Conservation (phyloP, 2,888 invertebrate genomes). For the Cephonodes hylas region DNA sequence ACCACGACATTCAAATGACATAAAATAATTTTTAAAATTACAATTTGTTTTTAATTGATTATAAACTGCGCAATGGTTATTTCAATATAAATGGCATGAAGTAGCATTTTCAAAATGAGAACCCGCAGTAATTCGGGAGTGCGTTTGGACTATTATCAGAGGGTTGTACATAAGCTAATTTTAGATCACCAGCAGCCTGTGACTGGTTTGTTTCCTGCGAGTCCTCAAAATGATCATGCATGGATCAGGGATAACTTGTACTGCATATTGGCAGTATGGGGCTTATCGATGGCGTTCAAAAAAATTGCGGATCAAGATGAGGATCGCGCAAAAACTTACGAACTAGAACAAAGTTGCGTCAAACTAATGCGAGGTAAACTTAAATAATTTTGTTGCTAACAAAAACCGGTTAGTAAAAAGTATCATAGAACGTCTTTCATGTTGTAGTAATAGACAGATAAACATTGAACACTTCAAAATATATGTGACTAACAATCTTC, state of each 20-base stretch:
- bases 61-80: neutral
- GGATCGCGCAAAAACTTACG: constrained; percentile 98
- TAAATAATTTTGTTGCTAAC: neutral
- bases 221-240: constrained; percentile 92
- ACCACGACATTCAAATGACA: constrained; percentile 72
- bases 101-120: constrained; percentile 81
- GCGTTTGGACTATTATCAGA: constrained; percentile 97
- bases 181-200: constrained; percentile 97
- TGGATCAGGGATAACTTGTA: constrained; percentile 99
- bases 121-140: constrained; percentile 95
- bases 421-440: too few species aligned
- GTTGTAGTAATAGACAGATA: too few species aligned
- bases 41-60: constrained; percentile 2
- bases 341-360: constrained; percentile 96
- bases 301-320: constrained; percentile 99
- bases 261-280: constrained; percentile 98
- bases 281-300: constrained; percentile 98
- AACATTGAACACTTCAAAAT: too few species aligned
- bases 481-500: too few species aligned
- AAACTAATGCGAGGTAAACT: constrained; percentile 88
- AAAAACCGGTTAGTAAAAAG: neutral
- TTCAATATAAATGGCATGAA: neutral
- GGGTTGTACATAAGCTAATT: constrained; percentile 96
- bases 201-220: constrained; percentile 97
- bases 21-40: constrained; percentile 13